Evolutionary conservation across 2,888 invertebrate genomes (phyloP), one percentile per base, ranked within the genome.

Genomic region (Tiliacea aurago): DNA sequence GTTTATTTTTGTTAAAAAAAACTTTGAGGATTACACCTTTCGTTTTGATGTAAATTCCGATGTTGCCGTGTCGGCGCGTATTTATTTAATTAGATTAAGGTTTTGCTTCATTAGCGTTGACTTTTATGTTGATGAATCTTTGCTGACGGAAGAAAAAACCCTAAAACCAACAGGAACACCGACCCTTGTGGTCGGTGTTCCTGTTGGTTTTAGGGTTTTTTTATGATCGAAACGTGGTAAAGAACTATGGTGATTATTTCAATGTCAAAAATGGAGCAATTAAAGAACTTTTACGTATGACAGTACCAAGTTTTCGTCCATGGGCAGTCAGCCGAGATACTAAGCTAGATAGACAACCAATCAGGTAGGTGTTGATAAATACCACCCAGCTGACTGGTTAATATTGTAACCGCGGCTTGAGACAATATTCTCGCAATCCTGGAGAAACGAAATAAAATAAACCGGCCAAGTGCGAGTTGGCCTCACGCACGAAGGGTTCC

Each of bases 1-100:
- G 72, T 80, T 79, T 83, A 75, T 86, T 87, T 85, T 83, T 73
- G 68, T 72, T 61, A 63, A 75, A 37, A 82, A 86, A 84, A 70
- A 70, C 78, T 87, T 81, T 77, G 64, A 6, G 66, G 70, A 76
- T 82, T 76, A 37, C 4, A 82, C 73, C 23, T 73, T 78, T 72
- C 70, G 65, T 73, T 71, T 66, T 83, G 59, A 74, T 76, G 64
- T 78, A 74, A 68, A 78, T 80, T 62, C 65, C 43, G 43, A 70
- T 73, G 76, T 75, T 76, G 73, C 66, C 69, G 49, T 70, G 68
- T 80, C 47, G n/a, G n/a, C 41, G 51, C 51, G 61, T 62, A 67
- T 73, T 80, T 72, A 62, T 62, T 71, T 58, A 80, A 66, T 78
- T 62, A 58, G 37, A 67, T 62, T 63, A 58, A 75, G 68, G 49